Base-by-base conservation (phyloP, 2,797 vertebrate genomes). In the Saxicola maurus region DNA sequence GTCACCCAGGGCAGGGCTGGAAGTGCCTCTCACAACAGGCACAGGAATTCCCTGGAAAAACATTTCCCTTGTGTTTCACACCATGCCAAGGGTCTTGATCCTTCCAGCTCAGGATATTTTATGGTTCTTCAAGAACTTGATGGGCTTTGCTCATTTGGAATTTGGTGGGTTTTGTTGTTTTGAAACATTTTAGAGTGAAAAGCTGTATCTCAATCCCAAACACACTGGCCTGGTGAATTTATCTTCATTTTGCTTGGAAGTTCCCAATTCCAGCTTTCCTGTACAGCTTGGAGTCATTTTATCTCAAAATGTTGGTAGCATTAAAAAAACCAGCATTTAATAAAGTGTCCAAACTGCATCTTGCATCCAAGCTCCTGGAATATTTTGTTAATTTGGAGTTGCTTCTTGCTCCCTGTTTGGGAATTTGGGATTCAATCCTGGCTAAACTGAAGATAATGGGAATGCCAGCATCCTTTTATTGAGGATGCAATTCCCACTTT, bases 1-100 rank as follows among this genome's bases (percentile, higher is more conserved):
- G 17, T 31, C 65, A 7, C 20, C 52, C 33, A 0, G 25, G 31
- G 3, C 52, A 10, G 86, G 80, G 83, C 60, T 73, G 80, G 35
- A n/a, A 27, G 21, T 23, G 27, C 40, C 48, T 72, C 61, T 77
- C 82, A 75, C 72, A 89, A 8, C 48, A 69, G 72, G 76, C 92
- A 67, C 49, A 57, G 31, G 7, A 43, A 14, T 16, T 33, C 37
- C 48, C 60, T 43, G 35, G 19, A 10, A 33, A 6, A 45, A 11
- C 3, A 11, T 60, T 71, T 55, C 15, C 49, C 59, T 33, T 10
- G 7, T 5, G 30, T 43, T 20, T 38, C 48, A 35, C 65, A 4
- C 49, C 10, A 0, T 30, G n/a, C 30, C 87, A 27, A 19, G 52
- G 37, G 45, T 51, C 31, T 9, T 7, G 15, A 28, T 37, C 51